Evolutionary conservation across 2,888 invertebrate species (phyloP).

Genomic region (Platynereis dumerilii): DNA sequence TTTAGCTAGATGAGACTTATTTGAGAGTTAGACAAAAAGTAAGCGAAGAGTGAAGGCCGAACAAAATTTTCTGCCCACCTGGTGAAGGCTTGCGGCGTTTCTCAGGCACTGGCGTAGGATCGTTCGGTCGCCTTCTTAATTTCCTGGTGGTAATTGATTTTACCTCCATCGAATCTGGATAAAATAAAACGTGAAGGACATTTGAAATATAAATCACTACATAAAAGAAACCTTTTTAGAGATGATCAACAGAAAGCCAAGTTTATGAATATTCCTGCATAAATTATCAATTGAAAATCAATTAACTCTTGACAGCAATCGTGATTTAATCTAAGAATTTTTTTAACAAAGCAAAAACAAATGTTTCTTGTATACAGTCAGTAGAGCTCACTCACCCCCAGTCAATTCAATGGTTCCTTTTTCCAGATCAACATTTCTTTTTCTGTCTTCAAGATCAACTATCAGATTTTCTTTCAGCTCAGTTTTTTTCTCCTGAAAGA

Average conservation of each 20-base stretch:
- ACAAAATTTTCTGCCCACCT: conserved; percentile 59
- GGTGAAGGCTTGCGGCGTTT: conserved; percentile 69
- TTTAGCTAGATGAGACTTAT: too few relatives aligned
- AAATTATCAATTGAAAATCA: too few relatives aligned
- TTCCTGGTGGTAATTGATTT: conserved; percentile 96
- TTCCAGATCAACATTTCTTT: conserved; percentile 87
- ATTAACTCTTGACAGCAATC: too few relatives aligned
- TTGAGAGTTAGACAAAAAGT: too few relatives aligned
- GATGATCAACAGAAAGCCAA: too few relatives aligned
- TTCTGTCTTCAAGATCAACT: conserved; percentile 90
- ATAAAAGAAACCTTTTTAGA: not conserved
- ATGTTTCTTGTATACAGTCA: not conserved
- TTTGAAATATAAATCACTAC: not conserved
- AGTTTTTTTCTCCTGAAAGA: conserved; percentile 75
- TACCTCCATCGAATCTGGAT: conserved; percentile 64
- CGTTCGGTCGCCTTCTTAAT: conserved; percentile 88
- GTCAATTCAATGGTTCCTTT: conserved; percentile 87
- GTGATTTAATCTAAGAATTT: too few relatives aligned
- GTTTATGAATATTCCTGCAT: too few relatives aligned
- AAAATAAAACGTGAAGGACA: conserved; percentile 22
- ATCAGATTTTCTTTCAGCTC: conserved; percentile 85
- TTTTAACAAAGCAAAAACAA: not conserved
- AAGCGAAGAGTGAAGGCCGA: too few relatives aligned
- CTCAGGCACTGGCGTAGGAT: conserved; percentile 88
- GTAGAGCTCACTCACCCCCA: conserved; percentile 67